Percentiles rank a stretch among this genome's conserved stretches.
Evolutionary conservation across 2,113 vertebrate species (phyloP).

Genomic region (Neolamprologus falcicula): DNA sequence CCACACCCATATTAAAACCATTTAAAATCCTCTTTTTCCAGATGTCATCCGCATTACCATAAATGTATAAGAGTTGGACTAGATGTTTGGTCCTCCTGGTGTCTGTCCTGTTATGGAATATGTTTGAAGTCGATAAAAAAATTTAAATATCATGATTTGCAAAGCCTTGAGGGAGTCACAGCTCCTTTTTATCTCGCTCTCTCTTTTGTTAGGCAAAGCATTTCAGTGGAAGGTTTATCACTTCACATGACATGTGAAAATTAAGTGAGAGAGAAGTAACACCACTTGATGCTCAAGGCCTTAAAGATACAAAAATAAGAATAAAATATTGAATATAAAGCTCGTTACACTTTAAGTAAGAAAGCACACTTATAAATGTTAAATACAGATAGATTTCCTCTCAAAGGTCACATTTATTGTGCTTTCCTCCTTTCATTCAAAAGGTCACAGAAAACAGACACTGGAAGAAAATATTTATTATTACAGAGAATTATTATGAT

Average conservation of each 20-base stretch:
- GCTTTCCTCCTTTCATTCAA: not conserved
- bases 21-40: not conserved
- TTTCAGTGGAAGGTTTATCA: not conserved
- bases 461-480: not conserved
- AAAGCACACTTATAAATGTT: not conserved
- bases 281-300: not conserved
- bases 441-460: not conserved
- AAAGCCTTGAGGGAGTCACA: not conserved
- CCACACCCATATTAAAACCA: not conserved
- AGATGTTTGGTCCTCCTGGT: not conserved
- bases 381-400: not conserved
- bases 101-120: not conserved
- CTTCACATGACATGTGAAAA: not conserved
- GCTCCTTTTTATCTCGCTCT: not conserved
- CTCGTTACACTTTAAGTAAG: not conserved
- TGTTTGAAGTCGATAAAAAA: not conserved
- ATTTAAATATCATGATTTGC: not conserved
- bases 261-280: not conserved
- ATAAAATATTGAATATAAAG: not conserved
- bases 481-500: not conserved
- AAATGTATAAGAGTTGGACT: not conserved
- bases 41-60: not conserved
- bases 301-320: not conserved
- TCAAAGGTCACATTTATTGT: not conserved
- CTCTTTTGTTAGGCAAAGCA: not conserved